phyloP scores from a whole-genome alignment of 2,888 invertebrate genomes.

The Chironomus tentans region DNA sequence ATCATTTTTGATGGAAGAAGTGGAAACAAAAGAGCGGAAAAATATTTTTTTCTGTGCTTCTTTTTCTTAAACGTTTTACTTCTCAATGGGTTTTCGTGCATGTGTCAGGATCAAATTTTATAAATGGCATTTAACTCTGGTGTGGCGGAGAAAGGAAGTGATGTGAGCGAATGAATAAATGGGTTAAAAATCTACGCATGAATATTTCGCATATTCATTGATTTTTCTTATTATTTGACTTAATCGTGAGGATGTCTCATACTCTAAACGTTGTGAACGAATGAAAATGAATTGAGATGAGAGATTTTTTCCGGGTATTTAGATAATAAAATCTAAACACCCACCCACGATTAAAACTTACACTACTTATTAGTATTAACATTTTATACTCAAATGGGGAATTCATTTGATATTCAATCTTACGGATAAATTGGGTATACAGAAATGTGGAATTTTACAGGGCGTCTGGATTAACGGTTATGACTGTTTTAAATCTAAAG shows the following conservation, averaged over 20 bases:
- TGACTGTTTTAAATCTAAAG: no score
- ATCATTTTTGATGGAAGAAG: neutral
- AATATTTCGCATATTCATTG: neutral
- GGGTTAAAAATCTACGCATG: constrained; percentile 20
- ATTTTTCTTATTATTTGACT: neutral
- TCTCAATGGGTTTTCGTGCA: constrained; percentile 11
- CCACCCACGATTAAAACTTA: no score
- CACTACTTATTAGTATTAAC: no score
- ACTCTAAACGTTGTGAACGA: neutral
- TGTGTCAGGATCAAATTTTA: constrained; percentile 26
- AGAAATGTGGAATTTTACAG: no score
- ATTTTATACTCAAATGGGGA: neutral
- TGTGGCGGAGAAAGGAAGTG: neutral
- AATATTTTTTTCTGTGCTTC: constrained; percentile 1
- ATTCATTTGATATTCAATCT: constrained; percentile 20
- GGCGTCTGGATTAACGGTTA: no score
- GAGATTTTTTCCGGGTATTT: constrained; percentile 25
- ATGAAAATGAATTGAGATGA: neutral
- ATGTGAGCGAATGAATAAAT: neutral
- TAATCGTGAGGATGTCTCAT: neutral
- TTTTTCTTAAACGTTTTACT: neutral
- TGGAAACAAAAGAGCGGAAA: neutral
- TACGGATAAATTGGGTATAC: neutral
- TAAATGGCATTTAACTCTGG: constrained; percentile 18
- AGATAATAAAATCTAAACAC: neutral